Evolutionary conservation across 2,797 vertebrate genomes (phyloP).

Genomic region (Lepus oiostolus): DNA sequence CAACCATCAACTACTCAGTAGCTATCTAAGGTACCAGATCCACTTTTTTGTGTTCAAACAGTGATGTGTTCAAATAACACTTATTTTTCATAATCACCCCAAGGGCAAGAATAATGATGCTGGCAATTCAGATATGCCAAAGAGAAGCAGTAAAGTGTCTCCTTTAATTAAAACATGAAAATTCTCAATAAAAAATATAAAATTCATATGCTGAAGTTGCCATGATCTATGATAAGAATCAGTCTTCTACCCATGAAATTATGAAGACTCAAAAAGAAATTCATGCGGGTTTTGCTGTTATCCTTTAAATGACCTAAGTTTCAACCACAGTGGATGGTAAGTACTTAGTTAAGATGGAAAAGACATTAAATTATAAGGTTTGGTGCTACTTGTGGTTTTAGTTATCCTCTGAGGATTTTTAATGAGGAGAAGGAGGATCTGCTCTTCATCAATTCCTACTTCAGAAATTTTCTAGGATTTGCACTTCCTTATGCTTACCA

Average conservation of each 20-base stretch:
- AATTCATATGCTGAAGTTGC: neutral
- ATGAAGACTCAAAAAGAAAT: neutral
- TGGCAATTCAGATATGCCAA: neutral
- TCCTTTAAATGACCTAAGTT: neutral
- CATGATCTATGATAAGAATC: neutral
- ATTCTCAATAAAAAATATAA: neutral
- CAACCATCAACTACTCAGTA: too few species aligned
- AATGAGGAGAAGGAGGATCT: neutral
- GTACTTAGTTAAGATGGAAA: neutral
- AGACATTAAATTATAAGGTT: neutral
- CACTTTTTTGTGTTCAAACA: neutral
- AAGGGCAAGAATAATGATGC: neutral
- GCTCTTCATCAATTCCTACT: neutral
- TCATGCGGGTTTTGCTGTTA: neutral
- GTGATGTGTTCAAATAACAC: neutral
- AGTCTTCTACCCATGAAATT: neutral
- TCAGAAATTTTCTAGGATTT: conserved; percentile 28
- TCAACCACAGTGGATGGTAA: neutral
- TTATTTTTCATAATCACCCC: neutral
- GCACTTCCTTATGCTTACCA: neutral
- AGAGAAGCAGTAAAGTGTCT: neutral
- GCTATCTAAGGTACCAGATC: neutral
- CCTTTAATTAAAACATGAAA: neutral
- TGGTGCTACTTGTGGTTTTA: neutral
- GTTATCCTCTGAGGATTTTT: neutral